These are phyloP conservation scores for Drosophila sp. DNA, from an alignment of 1,140 invertebrate genomes.

Conservation along the genomic window DNA sequence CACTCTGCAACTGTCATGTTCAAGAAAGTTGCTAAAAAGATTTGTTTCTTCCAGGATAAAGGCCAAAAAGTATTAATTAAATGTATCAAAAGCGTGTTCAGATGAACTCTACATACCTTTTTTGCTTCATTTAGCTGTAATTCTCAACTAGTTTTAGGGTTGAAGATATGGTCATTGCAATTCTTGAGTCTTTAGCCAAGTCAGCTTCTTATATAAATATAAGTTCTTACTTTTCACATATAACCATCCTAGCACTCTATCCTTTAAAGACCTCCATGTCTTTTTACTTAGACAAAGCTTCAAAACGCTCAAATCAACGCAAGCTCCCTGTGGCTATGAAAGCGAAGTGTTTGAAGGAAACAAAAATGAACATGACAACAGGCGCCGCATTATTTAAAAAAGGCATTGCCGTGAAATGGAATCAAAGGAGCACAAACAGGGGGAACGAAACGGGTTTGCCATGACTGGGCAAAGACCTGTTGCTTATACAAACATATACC, in stretches of 20 bases:
- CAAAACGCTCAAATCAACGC: background rate
- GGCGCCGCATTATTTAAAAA: constrained; percentile 51
- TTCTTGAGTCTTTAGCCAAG: too few relatives aligned
- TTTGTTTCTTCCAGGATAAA: too few relatives aligned
- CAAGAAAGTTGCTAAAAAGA: too few relatives aligned
- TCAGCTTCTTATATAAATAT: too few relatives aligned
- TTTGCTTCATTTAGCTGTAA: too few relatives aligned
- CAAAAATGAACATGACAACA: constrained; percentile 81
- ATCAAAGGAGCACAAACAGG: background rate
- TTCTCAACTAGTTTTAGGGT: too few relatives aligned
- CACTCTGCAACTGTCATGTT: background rate
- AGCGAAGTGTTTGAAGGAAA: constrained; percentile 71
- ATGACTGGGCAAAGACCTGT: constrained; percentile 44
- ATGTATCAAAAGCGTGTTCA: too few relatives aligned
- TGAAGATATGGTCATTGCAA: too few relatives aligned
- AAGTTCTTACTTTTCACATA: too few relatives aligned
- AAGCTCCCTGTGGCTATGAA: background rate
- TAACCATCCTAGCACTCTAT: background rate
- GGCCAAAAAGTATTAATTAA: too few relatives aligned
- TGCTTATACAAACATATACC: constrained; percentile 16
- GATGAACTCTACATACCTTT: too few relatives aligned
- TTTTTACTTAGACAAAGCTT: background rate
- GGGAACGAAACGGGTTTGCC: constrained; percentile 18
- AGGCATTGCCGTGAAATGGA: background rate
- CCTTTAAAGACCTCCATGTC: background rate